Base-by-base conservation (phyloP, 1,140 invertebrate genomes). In the Palaemon carinicauda region DNA sequence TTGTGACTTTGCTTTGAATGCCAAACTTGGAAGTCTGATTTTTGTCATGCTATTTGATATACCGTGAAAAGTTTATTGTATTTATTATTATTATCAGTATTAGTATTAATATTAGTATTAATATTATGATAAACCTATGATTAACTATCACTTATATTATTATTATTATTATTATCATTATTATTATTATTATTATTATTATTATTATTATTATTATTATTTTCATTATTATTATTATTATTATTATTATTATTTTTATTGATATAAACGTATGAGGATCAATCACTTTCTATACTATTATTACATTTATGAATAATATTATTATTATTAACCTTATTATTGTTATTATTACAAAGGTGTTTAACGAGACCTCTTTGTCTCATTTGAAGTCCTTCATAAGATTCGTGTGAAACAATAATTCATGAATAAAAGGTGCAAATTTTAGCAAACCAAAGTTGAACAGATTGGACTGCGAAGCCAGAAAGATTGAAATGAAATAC, bases 121-220 rank as follows among this genome's bases (percentile, higher is more conserved):
- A 12, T 78, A n/a, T 31, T 78, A n/a, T 31, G 50, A 5, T 24
- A 51, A 3, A 41, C 33, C 33, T 4, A 17, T 51, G 33, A 41
- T 41, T 41, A 4, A 41, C 33, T 9, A 41, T 41, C 3, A 41
- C 41, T n/a, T n/a, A n/a, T n/a, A 78, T 31, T 78, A 78, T 31
- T 78, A 78, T 31, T 78, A 78, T 31, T 52, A 33, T 50, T 77
- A 77, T 50, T 77, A 77, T 12, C 50, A 50, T 50, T 77, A 77
- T 9, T 77, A 78, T 31, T 52, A 78, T 53, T 53, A 78, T 24
- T 78, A 74, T 14, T 41, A 74, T 33, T 78, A 78, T 53, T 54
- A 78, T 33, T 78, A 78, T 53, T 54, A 78, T 53, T 78, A 51
- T 53, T 78, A 78, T 53, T 78, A 78, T 53, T 78, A 78, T 33